phyloP scores from a whole-genome alignment of 2,797 vertebrate species.

The Okamejei kenojei region DNA sequence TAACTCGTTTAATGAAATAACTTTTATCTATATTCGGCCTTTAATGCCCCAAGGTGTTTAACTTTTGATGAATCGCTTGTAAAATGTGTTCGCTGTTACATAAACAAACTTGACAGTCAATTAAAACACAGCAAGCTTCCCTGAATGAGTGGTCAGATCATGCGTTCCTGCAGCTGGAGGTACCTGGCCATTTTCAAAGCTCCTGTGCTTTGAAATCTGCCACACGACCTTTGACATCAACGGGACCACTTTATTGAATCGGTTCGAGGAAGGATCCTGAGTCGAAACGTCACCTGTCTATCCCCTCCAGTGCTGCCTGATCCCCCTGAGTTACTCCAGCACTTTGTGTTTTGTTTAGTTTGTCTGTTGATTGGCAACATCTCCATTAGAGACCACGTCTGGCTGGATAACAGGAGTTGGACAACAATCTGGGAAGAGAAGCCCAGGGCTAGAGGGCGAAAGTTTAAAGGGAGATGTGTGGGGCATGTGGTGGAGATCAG shows the following conservation, averaged over 20 bases:
- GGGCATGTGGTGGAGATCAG: no score
- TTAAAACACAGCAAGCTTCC: neutral
- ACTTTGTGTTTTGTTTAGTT: no score
- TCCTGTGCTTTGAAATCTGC: neutral
- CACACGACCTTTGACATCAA: neutral
- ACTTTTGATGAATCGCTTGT: neutral
- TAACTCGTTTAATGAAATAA: neutral
- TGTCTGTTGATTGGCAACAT: neutral
- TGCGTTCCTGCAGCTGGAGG: neutral
- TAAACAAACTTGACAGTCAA: conserved; percentile 10
- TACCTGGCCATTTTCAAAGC: neutral
- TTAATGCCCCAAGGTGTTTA: neutral
- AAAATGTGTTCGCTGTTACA: conserved; percentile 15
- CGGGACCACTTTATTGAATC: no score
- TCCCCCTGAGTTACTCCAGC: no score
- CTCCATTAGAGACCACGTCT: neutral
- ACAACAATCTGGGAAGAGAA: no score
- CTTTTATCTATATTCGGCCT: neutral
- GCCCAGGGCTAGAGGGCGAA: no score
- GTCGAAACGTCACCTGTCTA: no score
- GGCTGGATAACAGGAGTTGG: no score
- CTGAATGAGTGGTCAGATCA: neutral
- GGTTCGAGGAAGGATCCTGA: no score
- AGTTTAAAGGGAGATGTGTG: no score
- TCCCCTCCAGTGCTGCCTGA: no score